Evolutionary conservation across 1,140 invertebrate species (phyloP), one percentile per base, ranked within the genome.

Genomic region (Idris sp.): DNA sequence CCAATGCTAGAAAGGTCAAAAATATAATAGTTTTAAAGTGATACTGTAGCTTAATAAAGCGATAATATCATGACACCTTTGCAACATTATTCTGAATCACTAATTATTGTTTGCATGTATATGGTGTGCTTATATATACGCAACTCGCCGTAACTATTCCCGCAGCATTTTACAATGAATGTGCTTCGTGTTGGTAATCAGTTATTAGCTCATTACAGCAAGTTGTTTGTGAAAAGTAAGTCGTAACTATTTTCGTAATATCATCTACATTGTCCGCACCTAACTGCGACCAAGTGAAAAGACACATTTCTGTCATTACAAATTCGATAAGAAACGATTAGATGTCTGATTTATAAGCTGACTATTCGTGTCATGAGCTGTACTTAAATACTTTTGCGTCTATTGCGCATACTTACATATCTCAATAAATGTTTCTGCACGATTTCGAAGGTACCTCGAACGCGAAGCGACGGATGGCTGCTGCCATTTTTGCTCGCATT

Each of bases 271-370:
- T 73, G 69, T 75, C 64, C 48, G 40, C 53, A 61, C 64, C 58
- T 54, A 36, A 26, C 64, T n/a, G 9, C 44, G 44, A 14, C 48
- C 10, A 16, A 51, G 49, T 53, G 67, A 62, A 43, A 71, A 61
- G 67, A 61, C 61, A 53, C 54, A 61, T 61, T 65, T 67, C 61
- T 67, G 61, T 49, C 54, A 65, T 22, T 22, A 22, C 48, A 53
- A 38, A 46, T 26, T 48, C 54, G 80, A 83, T 83, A 83, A 82
- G 75, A 71, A 64, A 72, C 78, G 77, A 83, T 84, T 83, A 85
- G 81, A 74, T 68, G 72, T 43, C 77, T 83, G 81, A 85, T 84
- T 84, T 85, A 83, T 81, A 75, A 74, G 74, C 76, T 35, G 64
- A 54, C 53, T 31, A 59, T 75, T 71, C 56, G 54, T 71, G 74